Evolutionary conservation across 2,888 invertebrate species (phyloP), one percentile per base, ranked within the genome.

Genomic region (Antheraea yamamai): DNA sequence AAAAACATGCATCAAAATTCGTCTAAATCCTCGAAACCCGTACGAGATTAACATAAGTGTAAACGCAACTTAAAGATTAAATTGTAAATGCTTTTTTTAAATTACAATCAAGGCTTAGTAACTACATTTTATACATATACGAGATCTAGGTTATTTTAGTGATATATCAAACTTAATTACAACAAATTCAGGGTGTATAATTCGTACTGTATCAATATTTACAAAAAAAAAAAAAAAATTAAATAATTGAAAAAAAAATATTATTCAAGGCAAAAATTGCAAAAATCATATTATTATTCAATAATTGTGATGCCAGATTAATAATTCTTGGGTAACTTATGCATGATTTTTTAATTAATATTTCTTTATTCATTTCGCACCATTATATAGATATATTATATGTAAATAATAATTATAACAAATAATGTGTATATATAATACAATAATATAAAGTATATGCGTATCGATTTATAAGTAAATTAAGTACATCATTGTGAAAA

Each of bases 91-190:
- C 70, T 70, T 35, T 70, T 39, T 20, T 18, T 39, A 39, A n/a
- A 70, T 70, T 39, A 70, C 61, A 72, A 35, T 64, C 66, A 66
- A 51, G 30, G 26, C 73, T 73, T 74, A 71, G 26, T 55, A 76
- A 79, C 78, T 79, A 79, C 73, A 77, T 78, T 77, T 64, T 73
- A 77, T 58, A 72, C 72, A 78, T 77, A 79, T 76, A 78, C 80
- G 81, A 79, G 79, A 83, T 83, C 81, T 82, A 78, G 81, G 75
- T 75, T 77, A 20, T 75, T 77, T 70, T 73, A 73, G 52, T 73
- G 52, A 71, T 72, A 61, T 74, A 61, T 51, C 52, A 71, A 55
- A 61, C 70, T 71, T 72, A 71, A 75, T 61, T 61, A n/a, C 47
- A 71, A 72, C 61, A 47, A 71, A 61, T 71, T 23, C 20, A 75